Conservation (phyloP, 1,140 invertebrate genomes). For the Formica selysi region DNA sequence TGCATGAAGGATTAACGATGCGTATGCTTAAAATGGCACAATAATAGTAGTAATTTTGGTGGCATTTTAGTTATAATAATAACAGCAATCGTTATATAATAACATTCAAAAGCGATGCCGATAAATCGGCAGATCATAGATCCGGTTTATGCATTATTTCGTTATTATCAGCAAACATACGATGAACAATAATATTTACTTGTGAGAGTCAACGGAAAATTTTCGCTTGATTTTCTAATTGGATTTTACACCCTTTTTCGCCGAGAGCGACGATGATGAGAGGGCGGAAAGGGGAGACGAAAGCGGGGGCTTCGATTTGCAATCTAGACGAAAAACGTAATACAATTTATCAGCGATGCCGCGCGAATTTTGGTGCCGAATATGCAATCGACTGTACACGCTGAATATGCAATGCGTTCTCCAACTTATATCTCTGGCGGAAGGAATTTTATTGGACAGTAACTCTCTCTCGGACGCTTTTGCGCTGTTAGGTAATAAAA, state of each 20-base stretch:
- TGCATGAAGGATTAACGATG: conserved; percentile 45
- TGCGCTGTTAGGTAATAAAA: conserved; percentile 53
- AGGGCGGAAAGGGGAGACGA: background rate
- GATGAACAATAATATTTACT: background rate
- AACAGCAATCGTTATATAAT: conserved; percentile 12
- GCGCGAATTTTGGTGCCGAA: conserved; percentile 60
- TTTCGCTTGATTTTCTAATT: conserved; percentile 53
- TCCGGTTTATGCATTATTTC: background rate
- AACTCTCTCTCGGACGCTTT: conserved; percentile 21
- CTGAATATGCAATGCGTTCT: conserved; percentile 60
- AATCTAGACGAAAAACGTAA: conserved; percentile 47
- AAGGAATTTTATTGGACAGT: conserved; percentile 54
- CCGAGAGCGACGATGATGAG: conserved; percentile 21
- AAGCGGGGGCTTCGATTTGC: background rate
- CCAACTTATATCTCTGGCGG: conserved; percentile 52
- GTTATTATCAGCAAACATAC: conserved; percentile 2
- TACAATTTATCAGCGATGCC: conserved; percentile 12
- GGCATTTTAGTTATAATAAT: conserved; percentile 21
- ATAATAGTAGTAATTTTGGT: conserved; percentile 31
- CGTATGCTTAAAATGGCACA: conserved; percentile 16
- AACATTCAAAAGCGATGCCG: background rate
- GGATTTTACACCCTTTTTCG: conserved; percentile 5
- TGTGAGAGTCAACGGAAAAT: background rate
- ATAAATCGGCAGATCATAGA: background rate
- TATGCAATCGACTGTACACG: conserved; percentile 41